phyloP scores from a whole-genome alignment of 35 echinoderm and acorn worm genomes.

The Anneissia japonica region DNA sequence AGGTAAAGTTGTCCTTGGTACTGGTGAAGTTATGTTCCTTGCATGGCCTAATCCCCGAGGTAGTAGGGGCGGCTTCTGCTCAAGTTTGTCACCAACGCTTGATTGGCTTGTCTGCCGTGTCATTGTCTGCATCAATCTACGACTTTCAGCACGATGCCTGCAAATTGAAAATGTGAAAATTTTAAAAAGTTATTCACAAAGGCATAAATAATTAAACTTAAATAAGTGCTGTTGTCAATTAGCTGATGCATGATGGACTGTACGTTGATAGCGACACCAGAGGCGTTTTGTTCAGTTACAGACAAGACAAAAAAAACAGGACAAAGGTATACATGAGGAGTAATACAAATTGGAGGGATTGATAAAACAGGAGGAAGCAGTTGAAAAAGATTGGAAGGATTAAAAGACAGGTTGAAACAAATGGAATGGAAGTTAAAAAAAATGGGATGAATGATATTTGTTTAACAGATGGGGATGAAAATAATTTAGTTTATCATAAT shows the following conservation, averaged over 20 bases:
- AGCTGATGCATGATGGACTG: no score
- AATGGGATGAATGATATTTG: neutral
- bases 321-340: no score
- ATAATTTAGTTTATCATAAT: neutral
- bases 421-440: neutral
- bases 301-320: no score
- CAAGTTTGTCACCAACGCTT: slow-evolving; percentile 6
- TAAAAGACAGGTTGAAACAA: neutral
- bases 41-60: neutral
- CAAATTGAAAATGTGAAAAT: neutral
- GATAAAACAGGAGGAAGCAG: no score
- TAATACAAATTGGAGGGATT: no score
- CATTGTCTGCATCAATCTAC: slow-evolving; percentile 50
- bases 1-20: neutral
- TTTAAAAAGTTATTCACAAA: no score
- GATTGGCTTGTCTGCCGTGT: slow-evolving; percentile 54
- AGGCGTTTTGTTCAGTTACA: no score
- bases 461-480: neutral
- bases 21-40: neutral
- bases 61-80: neutral
- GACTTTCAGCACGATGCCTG: slow-evolving; percentile 73
- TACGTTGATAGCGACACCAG: no score
- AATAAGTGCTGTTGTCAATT: no score
- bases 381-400: neutral
- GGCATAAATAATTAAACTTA: no score